These are phyloP conservation scores for Holothuria scabra DNA, from an alignment of 53 echinoderm and acorn worm species.

Conservation along the genomic window DNA sequence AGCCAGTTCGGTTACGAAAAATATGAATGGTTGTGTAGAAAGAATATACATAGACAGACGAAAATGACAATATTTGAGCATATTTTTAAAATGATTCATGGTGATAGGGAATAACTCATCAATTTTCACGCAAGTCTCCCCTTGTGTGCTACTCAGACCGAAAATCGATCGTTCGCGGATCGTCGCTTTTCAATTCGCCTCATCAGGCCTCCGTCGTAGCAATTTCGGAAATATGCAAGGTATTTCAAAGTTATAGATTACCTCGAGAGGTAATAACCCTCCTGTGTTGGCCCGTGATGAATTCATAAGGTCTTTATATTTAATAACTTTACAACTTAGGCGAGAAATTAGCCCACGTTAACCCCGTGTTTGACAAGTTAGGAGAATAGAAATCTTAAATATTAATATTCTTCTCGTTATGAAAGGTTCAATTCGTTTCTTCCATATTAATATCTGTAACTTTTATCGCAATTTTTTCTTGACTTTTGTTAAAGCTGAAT, in stretches of 20 bases:
- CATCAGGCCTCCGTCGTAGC: constrained; percentile 21
- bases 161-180: constrained; percentile 25
- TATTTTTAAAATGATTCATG: background rate
- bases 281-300: background rate
- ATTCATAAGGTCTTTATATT: constrained; percentile 17
- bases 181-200: constrained; percentile 18
- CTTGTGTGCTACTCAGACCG: background rate
- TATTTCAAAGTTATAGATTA: constrained; percentile 41
- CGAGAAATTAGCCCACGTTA: constrained; percentile 46
- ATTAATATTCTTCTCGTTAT: constrained; percentile 28
- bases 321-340: constrained; percentile 43
- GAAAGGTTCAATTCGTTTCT: no score
- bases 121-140: constrained; percentile 30
- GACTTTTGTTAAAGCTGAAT: no score
- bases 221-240: constrained; percentile 38
- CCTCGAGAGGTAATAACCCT: constrained; percentile 28
- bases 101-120: background rate
- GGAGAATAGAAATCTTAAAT: constrained; percentile 45
- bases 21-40: no score
- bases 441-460: no score
- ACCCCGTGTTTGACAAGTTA: constrained; percentile 40
- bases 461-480: no score
- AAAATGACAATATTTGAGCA: no score
- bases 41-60: no score
- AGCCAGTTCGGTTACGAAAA: no score